Evolutionary conservation across 2,113 vertebrate genomes (phyloP), one percentile per base, ranked within the genome.

Genomic region (Chloroceryle aenea): DNA sequence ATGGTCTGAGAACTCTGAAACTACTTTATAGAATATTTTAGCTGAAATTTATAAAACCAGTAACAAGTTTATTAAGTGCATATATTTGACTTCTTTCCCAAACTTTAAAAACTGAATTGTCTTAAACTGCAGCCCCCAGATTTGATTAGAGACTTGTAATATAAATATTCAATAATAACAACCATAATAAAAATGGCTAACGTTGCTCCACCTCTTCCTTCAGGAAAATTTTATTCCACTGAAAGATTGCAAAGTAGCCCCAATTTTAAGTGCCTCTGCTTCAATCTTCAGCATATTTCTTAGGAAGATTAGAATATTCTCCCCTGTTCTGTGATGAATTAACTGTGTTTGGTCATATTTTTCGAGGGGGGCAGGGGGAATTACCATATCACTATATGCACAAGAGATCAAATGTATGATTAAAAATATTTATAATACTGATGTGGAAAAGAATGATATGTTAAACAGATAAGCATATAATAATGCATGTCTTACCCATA

Each of bases 401-500:
- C 92, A 85, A 95, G 96, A 96, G 96, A 98, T 97, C 96, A 98
- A 98, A 96, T 97, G 96, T 97, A 95, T 64, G 97, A 98, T 98
- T 98, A 98, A 98, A 98, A 97, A 97, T 98, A 98, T 98, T 98
- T 98, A 98, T 98, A 97, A 96, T 83, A 93, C 93, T 89, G 97
- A 96, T 97, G 97, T 97, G 93, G 97, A 87, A 89, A 98, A 98
- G 97, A 97, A 97, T 98, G 98, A 97, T 98, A 97, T 97, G 98
- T 98, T 98, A 98, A 98, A 95, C 97, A 98, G 97, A 97, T 98
- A 98, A 97, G 96, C 96, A 48, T 97, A 96, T 97, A 97, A 98
- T 98, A 98, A 98, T 97, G 97, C 97, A 98, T 98, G 97, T 98
- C 97, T 98, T 95, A 91, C 87, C 96, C 97, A 98, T 98, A 98